Percentiles rank a stretch among this genome's conserved stretches.
Conservation (phyloP, 2,113 vertebrate species). For the Chionis minor region DNA sequence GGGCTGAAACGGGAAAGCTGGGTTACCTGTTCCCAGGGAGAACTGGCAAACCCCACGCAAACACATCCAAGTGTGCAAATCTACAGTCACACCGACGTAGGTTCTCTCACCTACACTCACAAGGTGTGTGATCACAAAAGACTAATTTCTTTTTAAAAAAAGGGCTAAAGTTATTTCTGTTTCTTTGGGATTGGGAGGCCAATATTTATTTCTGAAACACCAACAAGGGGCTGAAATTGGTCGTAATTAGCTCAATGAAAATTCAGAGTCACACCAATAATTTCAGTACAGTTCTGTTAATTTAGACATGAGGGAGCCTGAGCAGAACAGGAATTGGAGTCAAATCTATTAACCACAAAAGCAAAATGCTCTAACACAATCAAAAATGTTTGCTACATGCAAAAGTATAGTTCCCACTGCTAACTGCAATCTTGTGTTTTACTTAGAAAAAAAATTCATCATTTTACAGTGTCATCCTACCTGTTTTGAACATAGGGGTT, state of each 20-base stretch:
- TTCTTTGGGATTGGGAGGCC: neutral
- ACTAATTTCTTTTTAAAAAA: neutral
- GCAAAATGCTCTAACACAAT: neutral
- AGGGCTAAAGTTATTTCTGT: neutral
- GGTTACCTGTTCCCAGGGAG: neutral
- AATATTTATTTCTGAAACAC: neutral
- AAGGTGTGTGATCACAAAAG: neutral
- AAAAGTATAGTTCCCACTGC: neutral
- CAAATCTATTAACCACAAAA: neutral
- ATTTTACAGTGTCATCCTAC: neutral
- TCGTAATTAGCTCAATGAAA: neutral
- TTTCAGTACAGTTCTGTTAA: neutral
- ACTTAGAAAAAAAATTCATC: neutral
- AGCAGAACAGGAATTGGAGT: neutral
- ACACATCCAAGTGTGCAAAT: neutral
- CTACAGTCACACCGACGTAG: fast-evolving
- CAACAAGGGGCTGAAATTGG: neutral
- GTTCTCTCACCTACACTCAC: neutral
- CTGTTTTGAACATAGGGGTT: neutral
- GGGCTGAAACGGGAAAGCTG: neutral
- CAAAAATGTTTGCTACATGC: neutral
- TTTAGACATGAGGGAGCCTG: neutral
- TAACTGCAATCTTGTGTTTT: neutral
- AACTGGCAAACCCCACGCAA: neutral
- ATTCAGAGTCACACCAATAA: neutral